Percentiles rank a stretch among this genome's conserved stretches.
Conservation (phyloP, 2,113 vertebrate species). For the Ctenodactylus gundi region DNA sequence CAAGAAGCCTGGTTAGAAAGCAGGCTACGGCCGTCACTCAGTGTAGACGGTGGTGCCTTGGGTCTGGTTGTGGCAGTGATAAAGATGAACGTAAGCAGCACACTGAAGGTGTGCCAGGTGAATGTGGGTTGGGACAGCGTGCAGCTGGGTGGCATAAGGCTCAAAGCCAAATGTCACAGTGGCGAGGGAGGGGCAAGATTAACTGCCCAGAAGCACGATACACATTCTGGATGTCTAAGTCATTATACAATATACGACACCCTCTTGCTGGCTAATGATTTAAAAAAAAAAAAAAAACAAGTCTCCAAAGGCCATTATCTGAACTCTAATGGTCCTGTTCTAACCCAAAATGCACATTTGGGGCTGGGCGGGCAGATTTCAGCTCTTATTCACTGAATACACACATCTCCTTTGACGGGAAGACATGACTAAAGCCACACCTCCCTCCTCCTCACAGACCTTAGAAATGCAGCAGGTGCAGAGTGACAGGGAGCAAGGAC, state of each 20-base stretch:
- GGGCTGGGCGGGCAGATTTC: background rate
- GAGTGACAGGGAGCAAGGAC: background rate
- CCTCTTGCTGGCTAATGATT: background rate
- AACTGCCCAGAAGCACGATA: background rate
- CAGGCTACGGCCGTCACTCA: background rate
- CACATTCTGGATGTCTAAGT: background rate
- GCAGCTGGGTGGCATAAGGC: background rate
- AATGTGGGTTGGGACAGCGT: background rate
- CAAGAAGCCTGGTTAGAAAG: background rate
- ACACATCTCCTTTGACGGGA: background rate
- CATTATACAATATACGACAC: background rate
- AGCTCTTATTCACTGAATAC: background rate
- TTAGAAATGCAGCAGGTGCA: background rate
- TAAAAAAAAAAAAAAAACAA: constrained; percentile 10
- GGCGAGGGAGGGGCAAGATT: background rate
- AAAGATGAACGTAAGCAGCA: background rate
- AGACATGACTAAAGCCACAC: background rate
- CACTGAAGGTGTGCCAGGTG: background rate
- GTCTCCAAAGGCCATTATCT: constrained; percentile 36
- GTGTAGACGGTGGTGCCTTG: background rate
- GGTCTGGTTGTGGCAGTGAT: too few species aligned
- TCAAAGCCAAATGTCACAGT: background rate
- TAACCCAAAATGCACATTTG: background rate
- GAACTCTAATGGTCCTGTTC: background rate
- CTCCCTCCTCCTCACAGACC: background rate